phyloP scores from a whole-genome alignment of 92 coral and sea anemone species.

The Palythoa caribaeorum region DNA sequence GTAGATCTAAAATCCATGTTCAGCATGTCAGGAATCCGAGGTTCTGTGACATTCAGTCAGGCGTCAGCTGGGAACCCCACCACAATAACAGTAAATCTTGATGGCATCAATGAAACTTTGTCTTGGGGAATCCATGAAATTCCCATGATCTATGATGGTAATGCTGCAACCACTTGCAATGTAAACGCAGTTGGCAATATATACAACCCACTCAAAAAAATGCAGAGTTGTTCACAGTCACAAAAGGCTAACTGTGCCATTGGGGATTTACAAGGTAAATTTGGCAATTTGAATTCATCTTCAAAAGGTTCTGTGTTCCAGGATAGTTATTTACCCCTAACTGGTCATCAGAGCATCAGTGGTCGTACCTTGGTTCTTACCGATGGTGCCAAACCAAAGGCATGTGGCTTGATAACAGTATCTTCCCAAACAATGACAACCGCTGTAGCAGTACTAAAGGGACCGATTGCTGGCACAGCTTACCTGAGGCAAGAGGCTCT shows the following conservation, averaged over 20 bases:
- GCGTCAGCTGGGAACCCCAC: constrained; percentile 54
- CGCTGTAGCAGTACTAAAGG: constrained; percentile 79
- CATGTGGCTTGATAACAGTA: constrained; percentile 83
- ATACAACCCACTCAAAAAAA: constrained; percentile 75
- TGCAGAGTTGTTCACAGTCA: constrained; percentile 22
- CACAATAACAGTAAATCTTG: constrained; percentile 68
- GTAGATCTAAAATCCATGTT: constrained; percentile 67
- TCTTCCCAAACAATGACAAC: constrained; percentile 52
- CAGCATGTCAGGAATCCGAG: constrained; percentile 90
- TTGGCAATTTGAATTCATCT: constrained; percentile 63
- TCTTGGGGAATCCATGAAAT: constrained; percentile 74
- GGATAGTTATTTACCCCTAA: constrained; percentile 67
- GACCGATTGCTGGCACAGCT: constrained; percentile 87
- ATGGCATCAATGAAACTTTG: constrained; percentile 77
- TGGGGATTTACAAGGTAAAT: constrained; percentile 85
- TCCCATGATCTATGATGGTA: constrained; percentile 91
- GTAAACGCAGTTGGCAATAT: constrained; percentile 67
- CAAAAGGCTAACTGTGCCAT: constrained; percentile 73
- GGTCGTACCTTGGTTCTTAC: constrained; percentile 84
- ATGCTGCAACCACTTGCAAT: constrained; percentile 74
- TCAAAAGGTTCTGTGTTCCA: constrained; percentile 50
- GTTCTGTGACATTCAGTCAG: constrained; percentile 73
- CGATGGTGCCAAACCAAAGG: constrained; percentile 60
- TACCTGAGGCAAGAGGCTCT: constrained; percentile 75
- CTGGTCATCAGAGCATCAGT: constrained; percentile 76